These are phyloP conservation scores for Corydoras maculifer DNA, from an alignment of 2,113 vertebrate species.

Conservation along the genomic window DNA sequence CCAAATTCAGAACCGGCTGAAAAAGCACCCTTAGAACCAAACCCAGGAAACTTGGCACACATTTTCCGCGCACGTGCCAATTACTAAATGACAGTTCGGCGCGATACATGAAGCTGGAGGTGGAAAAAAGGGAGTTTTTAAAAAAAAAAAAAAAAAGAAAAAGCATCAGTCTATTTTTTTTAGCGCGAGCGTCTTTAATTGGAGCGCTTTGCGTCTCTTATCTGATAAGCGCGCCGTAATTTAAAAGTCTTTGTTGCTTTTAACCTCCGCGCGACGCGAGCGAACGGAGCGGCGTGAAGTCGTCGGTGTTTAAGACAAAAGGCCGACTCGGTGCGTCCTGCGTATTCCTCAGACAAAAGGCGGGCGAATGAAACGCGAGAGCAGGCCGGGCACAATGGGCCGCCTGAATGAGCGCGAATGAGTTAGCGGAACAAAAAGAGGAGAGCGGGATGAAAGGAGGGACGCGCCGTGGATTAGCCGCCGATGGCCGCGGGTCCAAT, in stretches of 20 bases:
- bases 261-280: constrained; percentile 44
- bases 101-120: constrained; percentile 13
- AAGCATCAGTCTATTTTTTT: constrained; percentile 13
- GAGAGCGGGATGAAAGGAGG: constrained; percentile 43
- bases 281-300: constrained; percentile 48
- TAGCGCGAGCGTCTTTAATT: constrained; percentile 44
- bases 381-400: constrained; percentile 50
- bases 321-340: constrained; percentile 52
- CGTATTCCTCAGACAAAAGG: constrained; percentile 59
- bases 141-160: background rate
- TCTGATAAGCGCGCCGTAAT: constrained; percentile 43
- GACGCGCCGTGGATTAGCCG: constrained; percentile 41
- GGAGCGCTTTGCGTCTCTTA: constrained; percentile 38
- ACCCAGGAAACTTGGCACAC: constrained; percentile 11
- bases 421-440: constrained; percentile 54
- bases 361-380: constrained; percentile 58
- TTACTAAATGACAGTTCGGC: constrained; percentile 28
- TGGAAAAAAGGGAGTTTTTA: no score
- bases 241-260: constrained; percentile 44
- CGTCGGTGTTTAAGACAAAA: constrained; percentile 54
- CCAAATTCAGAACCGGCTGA: constrained; percentile 25
- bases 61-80: constrained; percentile 24
- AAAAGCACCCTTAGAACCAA: constrained; percentile 14
- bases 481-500: constrained; percentile 36
- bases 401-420: constrained; percentile 59